A percentile compares a stretch with the other conserved stretches of the same genome.
These are phyloP conservation scores for Lophura nycthemera DNA, from an alignment of 2,113 vertebrate genomes.

Conservation along the genomic window DNA sequence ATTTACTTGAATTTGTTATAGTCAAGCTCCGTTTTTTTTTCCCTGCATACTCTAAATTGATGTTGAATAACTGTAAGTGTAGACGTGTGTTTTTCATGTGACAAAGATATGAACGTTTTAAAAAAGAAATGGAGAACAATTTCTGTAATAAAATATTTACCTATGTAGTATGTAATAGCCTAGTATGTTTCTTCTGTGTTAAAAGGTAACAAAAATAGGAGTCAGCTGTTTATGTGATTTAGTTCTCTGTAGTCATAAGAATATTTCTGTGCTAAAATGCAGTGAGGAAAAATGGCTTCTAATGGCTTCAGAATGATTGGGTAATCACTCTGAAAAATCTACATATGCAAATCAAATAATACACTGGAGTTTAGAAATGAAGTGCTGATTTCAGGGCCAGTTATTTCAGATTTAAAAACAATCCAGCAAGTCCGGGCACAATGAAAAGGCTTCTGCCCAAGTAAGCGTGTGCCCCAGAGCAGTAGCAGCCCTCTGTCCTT, in stretches of 20 bases:
- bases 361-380: background rate
- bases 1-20: background rate
- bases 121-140: background rate
- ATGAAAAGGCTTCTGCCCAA: background rate
- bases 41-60: background rate
- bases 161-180: background rate
- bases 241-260: background rate
- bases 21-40: background rate
- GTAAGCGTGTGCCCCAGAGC: accelerated
- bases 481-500: background rate
- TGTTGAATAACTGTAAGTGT: background rate
- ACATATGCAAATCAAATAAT: background rate
- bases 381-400: background rate
- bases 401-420: constrained; percentile 8
- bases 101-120: background rate
- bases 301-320: background rate
- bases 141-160: background rate
- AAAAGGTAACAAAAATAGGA: constrained; percentile 8
- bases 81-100: background rate
- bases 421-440: background rate
- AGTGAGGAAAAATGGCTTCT: background rate
- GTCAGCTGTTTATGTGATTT: background rate
- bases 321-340: constrained; percentile 17
- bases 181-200: background rate
- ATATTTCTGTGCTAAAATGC: background rate